Percentiles rank a stretch among this genome's conserved stretches.
Conservation (phyloP, 2,888 invertebrate species). For the Celastrina argiolus region DNA sequence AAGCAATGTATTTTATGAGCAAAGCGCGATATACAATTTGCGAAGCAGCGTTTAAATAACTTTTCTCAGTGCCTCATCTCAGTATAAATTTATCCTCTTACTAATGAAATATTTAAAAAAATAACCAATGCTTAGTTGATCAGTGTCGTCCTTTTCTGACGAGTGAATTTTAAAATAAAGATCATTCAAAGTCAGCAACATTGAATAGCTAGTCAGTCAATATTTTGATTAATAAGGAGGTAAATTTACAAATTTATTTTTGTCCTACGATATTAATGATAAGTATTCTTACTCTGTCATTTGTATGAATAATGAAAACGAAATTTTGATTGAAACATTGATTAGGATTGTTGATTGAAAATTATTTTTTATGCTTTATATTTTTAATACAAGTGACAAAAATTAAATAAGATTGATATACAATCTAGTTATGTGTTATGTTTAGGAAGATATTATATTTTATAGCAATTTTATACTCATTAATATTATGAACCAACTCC, state of each 20-base stretch:
- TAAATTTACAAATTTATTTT: too few relatives aligned
- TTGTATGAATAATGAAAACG: background rate
- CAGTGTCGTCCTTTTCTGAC: too few relatives aligned
- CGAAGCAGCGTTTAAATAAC: background rate
- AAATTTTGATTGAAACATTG: background rate
- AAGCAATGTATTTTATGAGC: too few relatives aligned
- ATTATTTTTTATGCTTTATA: background rate
- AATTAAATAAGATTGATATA: background rate
- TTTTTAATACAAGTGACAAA: background rate
- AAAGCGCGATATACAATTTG: background rate
- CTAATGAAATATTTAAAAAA: background rate
- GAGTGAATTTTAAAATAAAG: too few relatives aligned
- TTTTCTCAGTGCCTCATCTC: background rate
- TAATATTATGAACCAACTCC: background rate
- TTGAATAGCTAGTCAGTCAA: too few relatives aligned
- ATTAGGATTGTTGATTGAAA: background rate
- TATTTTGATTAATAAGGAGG: too few relatives aligned
- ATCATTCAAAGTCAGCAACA: too few relatives aligned
- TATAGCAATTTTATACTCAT: conserved; percentile 10
- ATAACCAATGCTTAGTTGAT: too few relatives aligned
- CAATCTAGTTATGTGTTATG: background rate
- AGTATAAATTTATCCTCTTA: background rate
- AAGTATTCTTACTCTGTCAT: background rate
- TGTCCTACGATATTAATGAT: background rate
- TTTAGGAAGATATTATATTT: background rate